These are phyloP conservation scores for Tethea ocularis DNA, from an alignment of 2,888 invertebrate species.

Conservation along the genomic window DNA sequence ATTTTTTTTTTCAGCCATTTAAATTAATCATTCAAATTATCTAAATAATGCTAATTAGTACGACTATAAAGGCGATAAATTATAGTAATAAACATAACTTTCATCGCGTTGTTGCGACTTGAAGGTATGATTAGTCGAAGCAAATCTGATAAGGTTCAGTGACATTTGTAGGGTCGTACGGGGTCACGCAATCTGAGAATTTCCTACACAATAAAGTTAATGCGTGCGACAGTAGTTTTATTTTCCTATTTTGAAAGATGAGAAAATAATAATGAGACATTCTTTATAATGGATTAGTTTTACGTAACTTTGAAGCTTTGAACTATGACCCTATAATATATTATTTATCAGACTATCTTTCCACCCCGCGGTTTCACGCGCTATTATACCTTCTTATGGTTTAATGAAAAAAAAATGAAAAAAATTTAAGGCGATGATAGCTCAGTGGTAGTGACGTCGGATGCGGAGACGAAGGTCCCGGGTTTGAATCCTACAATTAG, in stretches of 20 bases:
- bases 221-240: slow-evolving; percentile 22
- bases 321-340: too few species aligned
- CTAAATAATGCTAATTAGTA: slow-evolving; percentile 35
- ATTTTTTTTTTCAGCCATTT: background rate
- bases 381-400: too few species aligned
- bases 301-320: background rate
- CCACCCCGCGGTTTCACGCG: too few species aligned
- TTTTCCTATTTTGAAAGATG: slow-evolving; percentile 6
- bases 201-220: slow-evolving; percentile 31
- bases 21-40: slow-evolving; percentile 20
- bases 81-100: slow-evolving; percentile 33
- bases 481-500: too few species aligned
- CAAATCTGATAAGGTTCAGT: slow-evolving; percentile 31
- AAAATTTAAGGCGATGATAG: too few species aligned
- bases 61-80: slow-evolving; percentile 25
- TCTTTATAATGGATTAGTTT: background rate
- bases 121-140: slow-evolving; percentile 27
- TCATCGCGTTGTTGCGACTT: slow-evolving; percentile 33
- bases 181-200: slow-evolving; percentile 37
- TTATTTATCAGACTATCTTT: too few species aligned
- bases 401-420: too few species aligned
- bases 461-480: too few species aligned
- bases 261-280: slow-evolving; percentile 14
- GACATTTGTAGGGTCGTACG: slow-evolving; percentile 29
- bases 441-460: too few species aligned